These are phyloP conservation scores for Ladona fulva DNA, from an alignment of 1,140 invertebrate species.

Conservation along the genomic window DNA sequence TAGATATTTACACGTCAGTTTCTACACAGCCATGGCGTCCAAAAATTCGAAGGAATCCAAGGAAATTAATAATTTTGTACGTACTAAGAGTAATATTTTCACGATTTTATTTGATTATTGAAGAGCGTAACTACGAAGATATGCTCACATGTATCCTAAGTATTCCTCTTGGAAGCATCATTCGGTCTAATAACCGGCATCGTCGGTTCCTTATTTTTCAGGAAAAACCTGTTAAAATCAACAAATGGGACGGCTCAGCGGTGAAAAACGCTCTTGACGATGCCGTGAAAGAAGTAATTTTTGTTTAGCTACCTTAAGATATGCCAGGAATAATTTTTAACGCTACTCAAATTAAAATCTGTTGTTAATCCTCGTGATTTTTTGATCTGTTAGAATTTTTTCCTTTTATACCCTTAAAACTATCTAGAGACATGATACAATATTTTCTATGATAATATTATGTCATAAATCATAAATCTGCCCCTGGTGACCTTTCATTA, in stretches of 20 bases:
- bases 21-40: background rate
- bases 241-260: constrained; percentile 97
- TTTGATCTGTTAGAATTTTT: background rate
- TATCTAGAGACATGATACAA: too few relatives aligned
- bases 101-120: too few relatives aligned
- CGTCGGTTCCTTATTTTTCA: background rate
- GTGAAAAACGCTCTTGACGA: constrained; percentile 98
- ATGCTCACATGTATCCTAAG: too few relatives aligned
- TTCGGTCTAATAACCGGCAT: background rate
- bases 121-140: too few relatives aligned
- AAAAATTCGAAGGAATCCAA: background rate
- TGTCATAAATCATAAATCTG: too few relatives aligned
- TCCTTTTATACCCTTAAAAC: too few relatives aligned
- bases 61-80: background rate
- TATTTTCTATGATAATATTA: too few relatives aligned
- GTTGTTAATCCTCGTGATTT: background rate
- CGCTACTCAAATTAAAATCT: too few relatives aligned
- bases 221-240: constrained; percentile 65
- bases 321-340: too few relatives aligned
- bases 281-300: constrained; percentile 81
- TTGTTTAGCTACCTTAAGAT: too few relatives aligned
- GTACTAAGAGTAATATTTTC: background rate
- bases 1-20: background rate
- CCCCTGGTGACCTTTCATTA: too few relatives aligned
- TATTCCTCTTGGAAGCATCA: too few relatives aligned